Percentiles rank a stretch among this genome's conserved stretches.
These are phyloP conservation scores for Phataginus tetradactyla DNA, from an alignment of 2,797 vertebrate species.

Conservation along the genomic window DNA sequence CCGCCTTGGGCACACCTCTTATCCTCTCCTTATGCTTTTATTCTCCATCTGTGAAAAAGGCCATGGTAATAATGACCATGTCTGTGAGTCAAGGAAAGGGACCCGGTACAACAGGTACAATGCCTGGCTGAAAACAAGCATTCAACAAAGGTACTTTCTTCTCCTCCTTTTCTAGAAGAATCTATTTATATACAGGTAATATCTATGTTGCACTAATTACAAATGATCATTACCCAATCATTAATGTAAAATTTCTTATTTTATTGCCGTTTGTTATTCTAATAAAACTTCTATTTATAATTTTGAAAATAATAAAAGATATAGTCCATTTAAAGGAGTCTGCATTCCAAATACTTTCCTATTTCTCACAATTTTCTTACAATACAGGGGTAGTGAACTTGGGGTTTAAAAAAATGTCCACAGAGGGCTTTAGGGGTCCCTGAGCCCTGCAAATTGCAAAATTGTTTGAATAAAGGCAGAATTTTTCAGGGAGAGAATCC, in stretches of 20 bases:
- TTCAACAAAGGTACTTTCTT: neutral
- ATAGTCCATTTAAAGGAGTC: neutral
- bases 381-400: neutral
- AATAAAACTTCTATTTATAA: neutral
- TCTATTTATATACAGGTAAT: neutral
- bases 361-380: neutral
- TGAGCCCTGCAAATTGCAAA: neutral
- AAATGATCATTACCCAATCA: neutral
- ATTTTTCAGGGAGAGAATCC: neutral
- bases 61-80: neutral
- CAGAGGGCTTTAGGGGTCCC: neutral
- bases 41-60: neutral
- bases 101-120: fast-evolving
- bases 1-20: neutral
- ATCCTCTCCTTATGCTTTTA: neutral
- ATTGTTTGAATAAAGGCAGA: neutral
- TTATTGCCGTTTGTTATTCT: neutral
- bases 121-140: too few species aligned
- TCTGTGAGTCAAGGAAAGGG: neutral
- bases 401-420: neutral
- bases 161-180: neutral
- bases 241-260: neutral
- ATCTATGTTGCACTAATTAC: neutral
- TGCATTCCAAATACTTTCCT: neutral
- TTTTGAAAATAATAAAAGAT: conserved; percentile 10